Base-by-base conservation (phyloP, 2,888 invertebrate genomes). In the Scrobipalpa atriplicella region DNA sequence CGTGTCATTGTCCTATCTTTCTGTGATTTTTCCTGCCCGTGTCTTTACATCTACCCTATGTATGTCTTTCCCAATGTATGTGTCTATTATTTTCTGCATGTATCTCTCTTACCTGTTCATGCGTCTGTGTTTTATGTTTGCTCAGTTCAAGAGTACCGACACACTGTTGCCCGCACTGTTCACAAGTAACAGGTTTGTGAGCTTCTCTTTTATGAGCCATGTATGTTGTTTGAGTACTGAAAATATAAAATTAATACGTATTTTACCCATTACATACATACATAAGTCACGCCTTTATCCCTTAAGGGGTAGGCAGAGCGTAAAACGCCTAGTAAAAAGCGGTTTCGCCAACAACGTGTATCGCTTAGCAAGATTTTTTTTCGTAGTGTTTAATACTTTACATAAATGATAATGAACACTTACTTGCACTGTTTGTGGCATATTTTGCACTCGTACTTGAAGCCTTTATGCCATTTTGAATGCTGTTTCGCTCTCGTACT, bases 401-500 rank as follows among this genome's bases (percentile, higher is more conserved):
- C n/a, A 8, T 47, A 13, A 47, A 3, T n/a, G 2, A 2, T n/a
- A 13, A 8, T 9, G 7, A 36, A 11, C 7, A 63, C 68, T 66
- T 58, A 68, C 68, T 64, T 64, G 62, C 89, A 92, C 0, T 71
- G 65, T 0, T 82, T 80, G 0, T 85, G 83, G 60, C 91, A 92
- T 0, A 79, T 72, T 5, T 84, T 79, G 62, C 91, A 92, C 0
- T 71, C 70, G 51, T 82, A 90, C 0, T 70, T 79, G 16, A 78
- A 78, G 0, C 91, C 91, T 8, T 71, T 75, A 39, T 90, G 91
- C 90, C 88, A 90, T 38, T 80, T 77, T 0, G 75, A 68, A 65
- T 91, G 91, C 16, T 87, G 86, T 9, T 79, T 82, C 0, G 90
- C 90, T 3, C 80, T 73, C 29, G 84, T 78, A 0, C 80, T 84